Evolutionary conservation across 2,888 invertebrate species (phyloP), one percentile per base, ranked within the genome.

Genomic region (Anorthoa munda): DNA sequence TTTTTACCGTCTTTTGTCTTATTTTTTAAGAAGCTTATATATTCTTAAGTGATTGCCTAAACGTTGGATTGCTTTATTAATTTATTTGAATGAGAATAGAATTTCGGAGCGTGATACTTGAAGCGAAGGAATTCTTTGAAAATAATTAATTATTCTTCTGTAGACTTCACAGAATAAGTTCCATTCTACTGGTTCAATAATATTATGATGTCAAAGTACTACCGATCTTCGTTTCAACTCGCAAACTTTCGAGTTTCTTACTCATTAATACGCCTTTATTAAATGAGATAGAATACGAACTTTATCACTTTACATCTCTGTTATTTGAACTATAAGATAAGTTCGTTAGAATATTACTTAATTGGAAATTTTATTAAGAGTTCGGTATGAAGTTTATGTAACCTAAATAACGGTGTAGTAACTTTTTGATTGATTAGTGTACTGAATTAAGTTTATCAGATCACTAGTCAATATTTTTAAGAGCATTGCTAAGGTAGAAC

Each of bases 141-240:
- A 63, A 72, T 60, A 46, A 55, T 51, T 23, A 60, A 53, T 58
- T 48, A 56, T 74, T 69, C 45, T 56, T 53, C 53, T 31, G n/a
- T 55, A 73, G 23, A 73, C 23, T 66, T 66, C 18, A 55, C 39
- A 26, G 39, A 61, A 59, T 46, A 55, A 46, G 17, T 67, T 75
- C 18, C 26, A 23, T 53, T 59, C 39, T 17, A 48, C 21, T 66
- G 13, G 26, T 75, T 58, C 26, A 45, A 66, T 79, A 58, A 78
- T 79, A 67, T 79, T 71, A 76, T 71, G 31, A 72, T 81, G 71
- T 81, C 81, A 65, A 72, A 76, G 66, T 72, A 56, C 50, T 64
- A 71, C 39, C 23, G 53, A 67, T 71, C 21, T 64, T 70, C 48
- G 13, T 55, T 66, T 39, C 46, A 70, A 61, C 17, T 64, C 53